phyloP scores from a whole-genome alignment of 2,888 invertebrate species.

The Drosophila cyrtoloma region DNA sequence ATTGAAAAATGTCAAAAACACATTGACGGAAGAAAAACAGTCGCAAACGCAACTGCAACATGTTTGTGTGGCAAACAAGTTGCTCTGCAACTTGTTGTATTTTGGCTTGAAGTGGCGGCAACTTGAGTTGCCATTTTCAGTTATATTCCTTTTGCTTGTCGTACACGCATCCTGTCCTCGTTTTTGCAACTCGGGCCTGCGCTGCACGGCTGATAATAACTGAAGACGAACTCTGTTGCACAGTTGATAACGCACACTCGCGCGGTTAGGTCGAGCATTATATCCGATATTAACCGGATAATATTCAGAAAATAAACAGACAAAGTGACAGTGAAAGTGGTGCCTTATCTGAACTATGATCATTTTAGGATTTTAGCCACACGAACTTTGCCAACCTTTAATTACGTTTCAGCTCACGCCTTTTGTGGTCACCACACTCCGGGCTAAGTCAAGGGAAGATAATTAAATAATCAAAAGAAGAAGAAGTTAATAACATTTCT shows the following conservation, averaged over 20 bases:
- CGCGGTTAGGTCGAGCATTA: constrained; percentile 52
- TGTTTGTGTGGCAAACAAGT: constrained; percentile 58
- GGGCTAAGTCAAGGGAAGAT: constrained; percentile 2
- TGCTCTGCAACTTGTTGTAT: constrained; percentile 72
- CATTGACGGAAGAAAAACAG: background rate
- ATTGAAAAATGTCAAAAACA: background rate
- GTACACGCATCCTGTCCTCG: constrained; percentile 28
- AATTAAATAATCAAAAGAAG: constrained; percentile 15
- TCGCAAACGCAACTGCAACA: constrained; percentile 47
- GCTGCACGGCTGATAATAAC: constrained; percentile 45
- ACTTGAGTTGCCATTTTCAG: constrained; percentile 34
- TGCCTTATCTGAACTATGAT: constrained; percentile 13
- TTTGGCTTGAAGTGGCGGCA: constrained; percentile 51
- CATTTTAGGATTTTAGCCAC: background rate
- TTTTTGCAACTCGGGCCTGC: constrained; percentile 23
- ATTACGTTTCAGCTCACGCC: constrained; percentile 27
- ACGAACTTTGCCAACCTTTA: background rate
- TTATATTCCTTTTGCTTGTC: constrained; percentile 15
- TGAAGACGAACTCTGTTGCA: constrained; percentile 46
- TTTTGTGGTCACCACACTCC: background rate
- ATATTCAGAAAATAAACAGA: background rate
- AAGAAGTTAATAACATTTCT: constrained; percentile 4
- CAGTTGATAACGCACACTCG: constrained; percentile 76
- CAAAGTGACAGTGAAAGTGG: constrained; percentile 16
- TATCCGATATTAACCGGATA: background rate